Base-by-base conservation (phyloP, 2,888 invertebrate species). In the Zygaena filipendulae region DNA sequence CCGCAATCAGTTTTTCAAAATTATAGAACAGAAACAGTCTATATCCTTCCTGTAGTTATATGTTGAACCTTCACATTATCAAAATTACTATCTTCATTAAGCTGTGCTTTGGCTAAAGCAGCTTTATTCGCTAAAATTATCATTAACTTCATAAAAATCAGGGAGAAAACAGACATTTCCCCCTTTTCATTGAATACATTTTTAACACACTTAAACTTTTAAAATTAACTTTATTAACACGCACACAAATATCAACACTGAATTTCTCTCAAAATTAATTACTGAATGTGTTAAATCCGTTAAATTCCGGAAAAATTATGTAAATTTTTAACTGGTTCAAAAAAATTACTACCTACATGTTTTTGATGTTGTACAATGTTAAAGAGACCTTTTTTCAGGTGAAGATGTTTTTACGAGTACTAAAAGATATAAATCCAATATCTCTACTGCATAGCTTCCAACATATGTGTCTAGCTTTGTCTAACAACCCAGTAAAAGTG, bases 101-200 rank as follows among this genome's bases (percentile, higher is more conserved):
- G 56, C 69, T 72, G 66, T 52, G 74, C 74, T 75, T 75, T 35
- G 39, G 69, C 74, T 71, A 55, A 67, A 56, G 70, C 69, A 56
- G 72, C 74, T 74, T 74, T 16, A 28, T 64, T 62, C 42, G 66
- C 66, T 57, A 56, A 33, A 38, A 42, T n/a, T n/a, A n/a, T n/a
- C n/a, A n/a, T n/a, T n/a, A n/a, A 40, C 38, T 27, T 43, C 52
- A 52, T 47, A 34, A 33, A 18, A 23, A 33, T 38, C 25, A 45
- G 38, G n/a, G n/a, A n/a, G n/a, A n/a, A n/a, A n/a, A n/a, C n/a
- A n/a, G n/a, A n/a, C n/a, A n/a, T n/a, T n/a, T n/a, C n/a, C n/a
- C n/a, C n/a, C n/a, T n/a, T n/a, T n/a, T n/a, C n/a, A n/a, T n/a
- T n/a, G n/a, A n/a, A n/a, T n/a, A n/a, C n/a, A n/a, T n/a, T 26